Evolutionary conservation across 2,113 vertebrate species (phyloP).

Genomic region (Pterocles burchelli): DNA sequence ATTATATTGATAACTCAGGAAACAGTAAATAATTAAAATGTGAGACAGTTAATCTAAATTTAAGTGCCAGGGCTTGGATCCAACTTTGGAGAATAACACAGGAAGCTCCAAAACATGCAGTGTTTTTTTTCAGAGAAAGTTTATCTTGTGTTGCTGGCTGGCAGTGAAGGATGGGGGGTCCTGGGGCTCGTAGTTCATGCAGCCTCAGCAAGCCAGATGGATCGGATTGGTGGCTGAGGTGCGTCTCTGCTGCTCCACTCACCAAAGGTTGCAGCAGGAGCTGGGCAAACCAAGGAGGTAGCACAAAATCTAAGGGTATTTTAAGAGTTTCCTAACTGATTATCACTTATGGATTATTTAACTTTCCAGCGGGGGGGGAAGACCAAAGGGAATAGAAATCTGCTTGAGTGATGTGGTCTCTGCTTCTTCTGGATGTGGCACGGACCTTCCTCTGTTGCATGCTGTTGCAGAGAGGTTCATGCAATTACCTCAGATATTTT

Average conservation of each 20-base stretch:
- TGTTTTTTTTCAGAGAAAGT: background rate
- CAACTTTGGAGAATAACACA: constrained; percentile 2
- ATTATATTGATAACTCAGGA: constrained; percentile 25
- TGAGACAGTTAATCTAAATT: constrained; percentile 26
- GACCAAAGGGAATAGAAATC: background rate
- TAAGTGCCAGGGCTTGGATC: constrained; percentile 20
- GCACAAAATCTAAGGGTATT: background rate
- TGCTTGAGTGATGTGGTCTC: background rate
- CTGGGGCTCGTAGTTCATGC: background rate
- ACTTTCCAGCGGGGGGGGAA: background rate
- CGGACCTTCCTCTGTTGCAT: background rate
- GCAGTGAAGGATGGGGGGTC: background rate
- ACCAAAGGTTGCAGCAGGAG: fast-evolving
- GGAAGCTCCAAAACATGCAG: background rate
- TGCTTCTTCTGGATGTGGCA: background rate
- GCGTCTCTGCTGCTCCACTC: background rate
- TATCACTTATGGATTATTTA: background rate
- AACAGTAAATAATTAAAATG: constrained; percentile 24
- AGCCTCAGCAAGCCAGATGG: background rate
- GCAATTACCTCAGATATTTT: background rate
- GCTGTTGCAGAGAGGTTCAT: background rate
- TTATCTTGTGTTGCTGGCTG: background rate
- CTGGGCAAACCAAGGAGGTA: background rate
- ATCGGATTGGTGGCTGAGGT: background rate
- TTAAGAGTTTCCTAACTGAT: background rate